phyloP scores from a whole-genome alignment of 2,113 vertebrate genomes.

The Actenoides lindsayi region DNA sequence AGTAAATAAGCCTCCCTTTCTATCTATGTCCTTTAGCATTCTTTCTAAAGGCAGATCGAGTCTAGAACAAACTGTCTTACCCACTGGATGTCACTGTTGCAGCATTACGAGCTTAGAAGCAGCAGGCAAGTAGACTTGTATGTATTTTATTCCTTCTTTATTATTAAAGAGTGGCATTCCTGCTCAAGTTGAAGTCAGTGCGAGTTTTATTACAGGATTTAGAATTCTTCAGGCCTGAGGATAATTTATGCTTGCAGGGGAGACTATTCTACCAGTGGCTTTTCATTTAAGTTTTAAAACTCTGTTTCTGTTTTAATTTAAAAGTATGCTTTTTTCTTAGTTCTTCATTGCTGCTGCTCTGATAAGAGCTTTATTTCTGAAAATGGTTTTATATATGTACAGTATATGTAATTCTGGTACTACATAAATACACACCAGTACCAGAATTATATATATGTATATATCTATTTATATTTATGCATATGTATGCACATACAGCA shows the following conservation, averaged over 20 bases:
- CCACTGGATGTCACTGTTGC: conserved; percentile 72
- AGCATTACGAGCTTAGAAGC: neutral
- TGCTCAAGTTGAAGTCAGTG: neutral
- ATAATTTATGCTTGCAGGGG: neutral
- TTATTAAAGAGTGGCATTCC: neutral
- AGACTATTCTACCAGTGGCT: neutral
- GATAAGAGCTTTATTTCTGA: neutral
- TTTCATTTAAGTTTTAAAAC: neutral
- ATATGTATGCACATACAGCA: neutral
- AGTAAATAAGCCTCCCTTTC: neutral
- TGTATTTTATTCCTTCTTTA: neutral
- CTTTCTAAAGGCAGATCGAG: neutral
- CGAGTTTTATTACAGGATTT: neutral
- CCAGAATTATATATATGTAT: neutral
- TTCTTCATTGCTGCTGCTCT: neutral
- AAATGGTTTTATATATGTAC: neutral
- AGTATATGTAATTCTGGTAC: neutral
- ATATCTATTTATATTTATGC: neutral
- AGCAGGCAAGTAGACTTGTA: neutral
- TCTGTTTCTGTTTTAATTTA: neutral
- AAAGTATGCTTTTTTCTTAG: neutral
- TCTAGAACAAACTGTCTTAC: neutral
- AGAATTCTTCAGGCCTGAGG: neutral
- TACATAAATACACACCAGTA: neutral
- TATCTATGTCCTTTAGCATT: accelerated